Evolutionary conservation across 2,113 vertebrate genomes (phyloP), one percentile per base, ranked within the genome.

Genomic region (Delphinus delphis): DNA sequence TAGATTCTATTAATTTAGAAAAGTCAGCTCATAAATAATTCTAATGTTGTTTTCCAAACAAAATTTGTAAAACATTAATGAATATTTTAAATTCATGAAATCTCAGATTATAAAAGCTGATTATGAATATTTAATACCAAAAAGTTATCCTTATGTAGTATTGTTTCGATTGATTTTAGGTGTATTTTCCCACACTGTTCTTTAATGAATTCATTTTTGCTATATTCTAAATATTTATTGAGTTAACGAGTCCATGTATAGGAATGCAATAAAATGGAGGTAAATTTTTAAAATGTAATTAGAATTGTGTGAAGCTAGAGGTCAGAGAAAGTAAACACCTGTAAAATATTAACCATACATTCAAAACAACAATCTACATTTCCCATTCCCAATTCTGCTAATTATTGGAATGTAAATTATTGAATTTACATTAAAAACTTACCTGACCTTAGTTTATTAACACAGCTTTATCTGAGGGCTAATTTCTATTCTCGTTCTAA

Each of bases 321-420:
- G 25, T 3, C 3, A 67, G 41, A 85, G 28, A 85, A 62, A 73
- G 17, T 41, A 65, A 96, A 90, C 9, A 79, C 5, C 28, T 88
- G 55, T 92, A 86, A 92, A 96, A 50, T 65, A 55, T 20, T 71
- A 84, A 77, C 60, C 12, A 76, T 76, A n/a, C 88, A 77, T 76
- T 62, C 1, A 79, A 79, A 90, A 83, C 70, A 84, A 74, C 11
- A 62, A 58, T 65, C 4, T 6, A 9, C 70, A 47, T 8, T 74
- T 85, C 13, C 11, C 28, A 65, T 53, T 88, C 23, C 26, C 7
- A 90, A 17, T 85, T 68, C 8, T 12, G 17, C 2, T 74, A 94
- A 65, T 33, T 82, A 47, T 20, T 38, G 41, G 36, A 3, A 71
- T 63, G 3, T 47, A 79, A 79, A 79, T 55, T 79, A 79, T 79